A percentile compares a stretch with the other conserved stretches of the same genome.
Conservation (phyloP, 2,888 invertebrate species). For the Crossocerus cetratus region DNA sequence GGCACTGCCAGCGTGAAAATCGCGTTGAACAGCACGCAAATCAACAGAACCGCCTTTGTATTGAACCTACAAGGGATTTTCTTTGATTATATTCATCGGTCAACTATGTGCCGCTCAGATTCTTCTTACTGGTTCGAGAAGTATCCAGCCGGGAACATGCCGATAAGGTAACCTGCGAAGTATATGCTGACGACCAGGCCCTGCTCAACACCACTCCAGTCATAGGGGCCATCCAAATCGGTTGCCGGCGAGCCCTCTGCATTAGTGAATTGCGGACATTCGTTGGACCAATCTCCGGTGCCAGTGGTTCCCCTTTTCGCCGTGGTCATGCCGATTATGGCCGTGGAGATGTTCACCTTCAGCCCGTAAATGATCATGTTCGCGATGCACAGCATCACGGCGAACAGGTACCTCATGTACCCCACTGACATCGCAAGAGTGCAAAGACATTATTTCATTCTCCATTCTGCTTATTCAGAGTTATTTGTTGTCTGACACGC, state of each 20-base stretch:
- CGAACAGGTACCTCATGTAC: slow-evolving; percentile 68
- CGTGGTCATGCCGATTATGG: slow-evolving; percentile 73
- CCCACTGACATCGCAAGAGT: slow-evolving; percentile 45
- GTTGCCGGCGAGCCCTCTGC: neutral
- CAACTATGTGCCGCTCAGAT: too few species aligned
- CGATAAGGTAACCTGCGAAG: slow-evolving; percentile 72
- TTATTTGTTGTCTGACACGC: too few species aligned
- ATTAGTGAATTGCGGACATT: slow-evolving; percentile 61
- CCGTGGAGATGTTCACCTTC: slow-evolving; percentile 71
- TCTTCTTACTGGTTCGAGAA: slow-evolving; percentile 71
- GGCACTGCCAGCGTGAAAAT: slow-evolving; percentile 70
- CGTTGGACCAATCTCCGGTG: slow-evolving; percentile 24
- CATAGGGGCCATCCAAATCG: slow-evolving; percentile 69
- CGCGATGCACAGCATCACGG: slow-evolving; percentile 73
- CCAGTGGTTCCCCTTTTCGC: slow-evolving; percentile 9
- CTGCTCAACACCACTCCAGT: slow-evolving; percentile 69
- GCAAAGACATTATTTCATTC: too few species aligned
- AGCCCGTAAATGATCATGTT: slow-evolving; percentile 74
- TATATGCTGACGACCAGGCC: slow-evolving; percentile 71
- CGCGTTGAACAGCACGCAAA: slow-evolving; percentile 66
- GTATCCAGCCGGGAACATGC: slow-evolving; percentile 74
- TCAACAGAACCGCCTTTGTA: slow-evolving; percentile 68
- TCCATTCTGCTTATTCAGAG: too few species aligned
- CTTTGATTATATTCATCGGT: neutral
- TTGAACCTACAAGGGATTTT: slow-evolving; percentile 63